Evolutionary conservation across 2,797 vertebrate species (phyloP), one percentile per base, ranked within the genome.

Genomic region (Rousettus madagascariensis): DNA sequence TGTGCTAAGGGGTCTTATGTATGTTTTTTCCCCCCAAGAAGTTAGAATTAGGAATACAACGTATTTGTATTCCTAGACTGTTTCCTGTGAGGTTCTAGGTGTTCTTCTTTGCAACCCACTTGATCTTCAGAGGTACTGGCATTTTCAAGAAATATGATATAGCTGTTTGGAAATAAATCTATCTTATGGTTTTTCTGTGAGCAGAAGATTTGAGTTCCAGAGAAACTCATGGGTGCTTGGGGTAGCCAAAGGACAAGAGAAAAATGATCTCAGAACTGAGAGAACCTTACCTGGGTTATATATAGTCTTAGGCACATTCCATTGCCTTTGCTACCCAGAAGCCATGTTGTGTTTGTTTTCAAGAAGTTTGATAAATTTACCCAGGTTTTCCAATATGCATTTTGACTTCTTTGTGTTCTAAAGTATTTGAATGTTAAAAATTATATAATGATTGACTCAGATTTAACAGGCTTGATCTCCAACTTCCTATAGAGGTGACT

Each of bases 91-190:
- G n/a, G 26, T n/a, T 94, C 79, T 86, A 15, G 19, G 16, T 84
- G 36, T 79, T 68, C 43, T 71, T 63, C 46, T 79, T 94, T 80
- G 69, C 30, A 86, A 24, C 15, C 75, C n/a, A 28, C 43, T 91
- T 82, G 84, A 78, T 90, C 66, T 86, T 72, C 55, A 68, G 69
- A 90, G 9, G n/a, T 30, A 17, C n/a, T 75, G 26, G 10, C 51
- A 55, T 72, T 94, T 94, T 68, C 53, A 90, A 86, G 79, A 93
- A 86, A 24, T 15, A 9, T n/a, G 75, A 68, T 66, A 16, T n/a
- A 33, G 26, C 75, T 96, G 49, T 93, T 95, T 80, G 72, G 65
- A 86, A 96, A 92, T 94, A 82, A 90, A 68, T 63, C 57, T 59
- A 15, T 38, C 68, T 90, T 80, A 19, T 0, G 1, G 28, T 71